Base-by-base conservation (phyloP, 2,888 invertebrate species). In the Steromphala cineraria region DNA sequence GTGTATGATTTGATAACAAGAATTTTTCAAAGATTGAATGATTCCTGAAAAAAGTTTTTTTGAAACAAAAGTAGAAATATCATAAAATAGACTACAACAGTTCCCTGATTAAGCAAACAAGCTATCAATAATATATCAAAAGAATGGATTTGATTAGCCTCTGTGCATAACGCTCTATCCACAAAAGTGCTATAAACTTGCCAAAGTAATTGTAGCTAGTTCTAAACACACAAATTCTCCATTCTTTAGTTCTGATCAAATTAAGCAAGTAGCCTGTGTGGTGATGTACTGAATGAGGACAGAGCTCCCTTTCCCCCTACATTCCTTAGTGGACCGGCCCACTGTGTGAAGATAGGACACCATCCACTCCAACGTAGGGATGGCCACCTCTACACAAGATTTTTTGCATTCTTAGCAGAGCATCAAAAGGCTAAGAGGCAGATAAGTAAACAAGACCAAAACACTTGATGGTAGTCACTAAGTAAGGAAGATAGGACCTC, bases 371-470 rank as follows among this genome's bases (percentile, higher is more conserved):
- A 15, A 36, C 7, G 36, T 10, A 71, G 40, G 71, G 71, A 40
- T 40, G 40, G 31, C 19, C 28, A 40, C 71, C 28, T 36, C 36
- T 40, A 40, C 71, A 71, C 19, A 28, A 40, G 71, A 71, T 71
- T 71, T 71, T 71, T 40, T 31, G 36, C 71, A 71, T 71, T 71
- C 71, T 71, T 71, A 71, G n/a, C 19, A 36, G 36, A 71, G 71
- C 71, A 71, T 71, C 71, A 71, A 71, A 71, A 71, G 71, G 71
- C 71, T 71, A 40, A 40, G 71, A 40, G 40, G 40, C 40, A 62
- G 62, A 40, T 71, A 71, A 71, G 71, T 36, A 71, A 71, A 71
- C 71, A 71, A 71, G 28, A 28, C 28, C 62, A 62, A 62, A 62
- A 62, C 62, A 28, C 62, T 62, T 62, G 28, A 62, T 62, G 62